Conservation (phyloP, 2,888 invertebrate species). For the Apodemia zela region DNA sequence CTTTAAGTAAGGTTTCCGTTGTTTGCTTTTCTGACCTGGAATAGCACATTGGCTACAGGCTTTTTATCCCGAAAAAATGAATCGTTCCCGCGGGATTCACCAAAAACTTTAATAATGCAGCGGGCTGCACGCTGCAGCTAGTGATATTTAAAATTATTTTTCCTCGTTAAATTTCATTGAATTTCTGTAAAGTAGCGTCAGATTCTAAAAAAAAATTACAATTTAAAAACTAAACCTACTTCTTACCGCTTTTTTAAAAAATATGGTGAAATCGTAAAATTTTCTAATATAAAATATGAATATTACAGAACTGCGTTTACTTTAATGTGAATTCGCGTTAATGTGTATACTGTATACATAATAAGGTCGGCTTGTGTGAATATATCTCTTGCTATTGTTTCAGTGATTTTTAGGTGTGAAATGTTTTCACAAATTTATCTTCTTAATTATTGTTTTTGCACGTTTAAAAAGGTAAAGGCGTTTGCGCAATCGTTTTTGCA, state of each 20-base stretch:
- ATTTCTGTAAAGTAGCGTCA: too few relatives aligned
- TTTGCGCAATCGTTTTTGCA: background rate
- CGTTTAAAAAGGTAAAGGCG: background rate
- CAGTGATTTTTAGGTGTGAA: background rate
- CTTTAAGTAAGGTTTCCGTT: too few relatives aligned
- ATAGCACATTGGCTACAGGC: too few relatives aligned
- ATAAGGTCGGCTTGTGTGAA: conserved; percentile 2
- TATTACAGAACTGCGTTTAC: background rate
- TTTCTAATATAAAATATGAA: conserved; percentile 2
- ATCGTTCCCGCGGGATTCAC: too few relatives aligned
- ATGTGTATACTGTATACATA: background rate
- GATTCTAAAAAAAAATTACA: too few relatives aligned
- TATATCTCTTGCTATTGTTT: background rate
- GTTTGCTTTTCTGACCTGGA: too few relatives aligned
- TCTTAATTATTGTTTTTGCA: background rate
- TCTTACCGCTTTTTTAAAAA: background rate
- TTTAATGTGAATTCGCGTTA: background rate
- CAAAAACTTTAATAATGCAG: too few relatives aligned
- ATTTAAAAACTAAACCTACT: too few relatives aligned
- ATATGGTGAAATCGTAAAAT: conserved; percentile 8
- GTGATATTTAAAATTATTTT: too few relatives aligned
- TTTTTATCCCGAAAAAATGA: too few relatives aligned
- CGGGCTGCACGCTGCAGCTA: too few relatives aligned
- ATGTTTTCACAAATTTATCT: conserved; percentile 9
- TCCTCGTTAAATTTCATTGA: too few relatives aligned